These are phyloP conservation scores for Trileptium ribeirensis DNA, from an alignment of 2,888 invertebrate genomes.

Conservation along the genomic window DNA sequence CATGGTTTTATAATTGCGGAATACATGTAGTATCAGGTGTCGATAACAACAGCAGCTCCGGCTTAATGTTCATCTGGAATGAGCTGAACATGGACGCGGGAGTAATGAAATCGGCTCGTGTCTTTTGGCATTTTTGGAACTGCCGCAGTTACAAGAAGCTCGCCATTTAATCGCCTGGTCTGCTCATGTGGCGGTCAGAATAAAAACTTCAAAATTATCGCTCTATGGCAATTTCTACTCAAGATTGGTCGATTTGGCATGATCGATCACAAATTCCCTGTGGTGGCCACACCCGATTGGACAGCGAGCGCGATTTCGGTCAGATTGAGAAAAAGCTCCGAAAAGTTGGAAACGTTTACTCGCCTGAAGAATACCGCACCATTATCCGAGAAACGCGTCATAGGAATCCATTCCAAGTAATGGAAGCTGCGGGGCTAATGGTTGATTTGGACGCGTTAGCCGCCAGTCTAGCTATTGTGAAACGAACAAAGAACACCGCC, in stretches of 20 bases:
- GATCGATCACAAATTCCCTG: neutral
- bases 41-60: too few species aligned
- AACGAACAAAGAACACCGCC: too few species aligned
- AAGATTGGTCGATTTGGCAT: neutral
- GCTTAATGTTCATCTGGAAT: neutral
- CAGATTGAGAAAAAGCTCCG: neutral
- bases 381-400: neutral
- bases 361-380: neutral
- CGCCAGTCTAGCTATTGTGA: too few species aligned
- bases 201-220: too few species aligned
- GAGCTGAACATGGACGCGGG: neutral
- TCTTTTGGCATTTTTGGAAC: neutral
- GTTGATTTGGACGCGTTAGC: too few species aligned
- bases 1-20: neutral
- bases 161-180: too few species aligned
- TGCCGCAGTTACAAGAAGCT: too few species aligned
- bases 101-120: neutral
- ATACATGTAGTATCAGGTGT: neutral
- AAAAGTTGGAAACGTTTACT: neutral
- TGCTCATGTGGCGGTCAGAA: too few species aligned
- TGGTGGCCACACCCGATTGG: neutral
- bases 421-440: too few species aligned
- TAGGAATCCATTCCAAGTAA: neutral
- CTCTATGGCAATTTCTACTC: neutral
- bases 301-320: neutral